Evolutionary conservation across 2,797 vertebrate species (phyloP).

Genomic region (Cirrhinus mrigala): DNA sequence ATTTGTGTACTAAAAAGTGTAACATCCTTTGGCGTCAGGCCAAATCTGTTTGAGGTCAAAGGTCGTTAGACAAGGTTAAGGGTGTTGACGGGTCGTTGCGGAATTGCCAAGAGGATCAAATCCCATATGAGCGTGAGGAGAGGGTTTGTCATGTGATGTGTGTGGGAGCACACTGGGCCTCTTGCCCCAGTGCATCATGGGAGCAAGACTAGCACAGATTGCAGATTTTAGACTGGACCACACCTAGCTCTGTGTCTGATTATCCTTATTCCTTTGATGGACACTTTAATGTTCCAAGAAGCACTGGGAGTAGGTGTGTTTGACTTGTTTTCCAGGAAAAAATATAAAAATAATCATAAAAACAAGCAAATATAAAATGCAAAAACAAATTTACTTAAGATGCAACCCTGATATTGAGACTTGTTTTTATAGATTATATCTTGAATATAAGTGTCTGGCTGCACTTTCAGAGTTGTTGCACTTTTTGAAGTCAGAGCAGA

Average conservation of each 20-base stretch:
- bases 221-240: constrained; percentile 10
- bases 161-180: neutral
- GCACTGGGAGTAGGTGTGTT: neutral
- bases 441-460: neutral
- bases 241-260: neutral
- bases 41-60: constrained; percentile 53
- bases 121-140: neutral
- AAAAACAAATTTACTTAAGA: neutral
- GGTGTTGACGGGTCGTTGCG: constrained; percentile 48
- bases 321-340: neutral
- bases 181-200: constrained; percentile 2
- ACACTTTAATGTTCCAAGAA: neutral
- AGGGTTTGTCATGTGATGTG: constrained; percentile 14
- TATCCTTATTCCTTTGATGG: constrained; percentile 9
- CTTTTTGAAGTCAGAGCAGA: neutral
- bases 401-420: neutral
- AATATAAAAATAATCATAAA: neutral
- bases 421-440: constrained; percentile 4
- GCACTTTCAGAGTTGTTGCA: neutral
- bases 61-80: constrained; percentile 40
- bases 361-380: neutral
- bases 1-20: constrained; percentile 27
- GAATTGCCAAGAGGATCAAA: constrained; percentile 31
- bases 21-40: constrained; percentile 4
- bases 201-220: neutral